These are phyloP conservation scores for Platichthys flesus DNA, from an alignment of 2,113 vertebrate species.

Conservation along the genomic window DNA sequence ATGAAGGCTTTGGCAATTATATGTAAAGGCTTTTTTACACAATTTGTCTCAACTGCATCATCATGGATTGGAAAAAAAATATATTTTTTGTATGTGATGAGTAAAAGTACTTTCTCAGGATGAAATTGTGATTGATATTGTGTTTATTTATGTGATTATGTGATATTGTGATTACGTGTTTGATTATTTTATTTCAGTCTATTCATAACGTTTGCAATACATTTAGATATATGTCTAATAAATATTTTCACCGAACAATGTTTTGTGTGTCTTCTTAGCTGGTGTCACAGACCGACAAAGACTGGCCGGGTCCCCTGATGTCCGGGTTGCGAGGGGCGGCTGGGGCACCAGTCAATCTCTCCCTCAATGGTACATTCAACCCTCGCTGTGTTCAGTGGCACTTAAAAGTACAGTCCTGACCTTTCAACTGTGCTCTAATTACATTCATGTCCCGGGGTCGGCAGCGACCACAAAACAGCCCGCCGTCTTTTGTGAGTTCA, in stretches of 20 bases:
- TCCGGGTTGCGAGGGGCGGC: slow-evolving; percentile 47
- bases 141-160: background rate
- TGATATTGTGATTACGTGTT: background rate
- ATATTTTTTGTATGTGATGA: too few species aligned
- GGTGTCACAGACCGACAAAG: slow-evolving; percentile 64
- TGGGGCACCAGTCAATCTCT: slow-evolving; percentile 68
- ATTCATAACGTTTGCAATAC: background rate
- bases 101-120: too few species aligned
- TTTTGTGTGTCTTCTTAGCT: slow-evolving; percentile 55
- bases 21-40: too few species aligned
- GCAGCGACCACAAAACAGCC: slow-evolving; percentile 74
- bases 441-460: slow-evolving; percentile 79
- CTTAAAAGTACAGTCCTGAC: slow-evolving; percentile 71
- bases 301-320: slow-evolving; percentile 52
- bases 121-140: background rate
- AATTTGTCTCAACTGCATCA: too few species aligned
- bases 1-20: too few species aligned
- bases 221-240: slow-evolving; percentile 38
- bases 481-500: slow-evolving; percentile 75
- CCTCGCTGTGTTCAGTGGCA: slow-evolving; percentile 63
- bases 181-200: background rate
- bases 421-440: slow-evolving; percentile 83
- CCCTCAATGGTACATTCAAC: slow-evolving; percentile 67
- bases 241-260: slow-evolving; percentile 34
- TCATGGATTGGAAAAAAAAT: too few species aligned